phyloP scores from a whole-genome alignment of 2,797 vertebrate genomes.

The Aeoliscus strigatus region DNA sequence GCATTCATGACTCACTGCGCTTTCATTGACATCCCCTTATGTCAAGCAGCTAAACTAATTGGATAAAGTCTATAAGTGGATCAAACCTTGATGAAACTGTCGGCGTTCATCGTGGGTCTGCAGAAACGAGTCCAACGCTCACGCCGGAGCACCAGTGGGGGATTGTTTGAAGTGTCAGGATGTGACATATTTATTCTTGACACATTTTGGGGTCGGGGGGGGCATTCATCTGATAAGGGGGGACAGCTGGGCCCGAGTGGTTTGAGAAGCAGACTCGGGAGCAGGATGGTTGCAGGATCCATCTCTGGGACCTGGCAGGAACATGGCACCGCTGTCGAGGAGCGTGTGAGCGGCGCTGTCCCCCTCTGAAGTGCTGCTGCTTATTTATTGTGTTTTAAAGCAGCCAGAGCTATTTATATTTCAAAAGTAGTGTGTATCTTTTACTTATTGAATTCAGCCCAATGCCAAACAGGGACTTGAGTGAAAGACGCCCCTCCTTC shows the following conservation, averaged over 20 bases:
- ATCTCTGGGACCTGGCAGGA: too few species aligned
- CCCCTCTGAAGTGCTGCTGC: too few species aligned
- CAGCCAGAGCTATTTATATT: conserved; percentile 11
- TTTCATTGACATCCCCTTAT: conserved; percentile 49
- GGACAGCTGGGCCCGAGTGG: too few species aligned
- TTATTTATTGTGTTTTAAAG: conserved; percentile 12
- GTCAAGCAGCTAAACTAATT: conserved; percentile 62
- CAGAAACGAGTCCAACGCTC: too few species aligned
- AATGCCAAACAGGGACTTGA: conserved; percentile 4
- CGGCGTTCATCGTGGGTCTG: conserved; percentile 11
- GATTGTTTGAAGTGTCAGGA: conserved; percentile 2
- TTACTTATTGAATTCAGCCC: conserved; percentile 20
- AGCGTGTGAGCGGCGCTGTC: too few species aligned
- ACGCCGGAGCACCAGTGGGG: neutral
- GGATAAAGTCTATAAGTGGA: conserved; percentile 52
- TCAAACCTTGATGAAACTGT: conserved; percentile 37
- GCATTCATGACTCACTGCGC: conserved; percentile 36
- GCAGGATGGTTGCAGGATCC: too few species aligned
- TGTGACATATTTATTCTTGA: conserved; percentile 1
- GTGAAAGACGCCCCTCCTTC: too few species aligned
- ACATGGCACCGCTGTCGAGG: too few species aligned
- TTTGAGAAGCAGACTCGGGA: too few species aligned
- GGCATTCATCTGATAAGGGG: neutral
- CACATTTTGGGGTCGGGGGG: neutral
- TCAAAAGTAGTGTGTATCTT: conserved; percentile 8